Evolutionary conservation across 2,888 invertebrate genomes (phyloP).

Genomic region (Oegoconia quadripuncta): DNA sequence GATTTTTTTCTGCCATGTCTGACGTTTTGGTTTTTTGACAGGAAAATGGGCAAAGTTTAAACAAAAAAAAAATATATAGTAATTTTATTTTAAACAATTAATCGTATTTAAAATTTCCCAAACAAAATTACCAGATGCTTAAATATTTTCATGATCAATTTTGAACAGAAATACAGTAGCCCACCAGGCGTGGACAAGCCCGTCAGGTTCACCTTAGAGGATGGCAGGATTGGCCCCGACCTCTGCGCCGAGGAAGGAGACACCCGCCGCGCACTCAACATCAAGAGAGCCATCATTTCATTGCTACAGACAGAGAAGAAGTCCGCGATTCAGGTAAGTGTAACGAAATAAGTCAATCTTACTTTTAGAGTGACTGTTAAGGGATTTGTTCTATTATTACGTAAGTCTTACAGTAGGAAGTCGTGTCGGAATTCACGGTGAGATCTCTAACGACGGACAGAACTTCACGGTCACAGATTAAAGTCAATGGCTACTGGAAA

Average conservation of each 20-base stretch:
- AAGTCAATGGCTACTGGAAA: too few relatives aligned
- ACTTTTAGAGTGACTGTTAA: too few relatives aligned
- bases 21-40: background rate
- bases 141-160: background rate
- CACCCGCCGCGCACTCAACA: slow-evolving; percentile 88
- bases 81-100: background rate
- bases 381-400: too few relatives aligned
- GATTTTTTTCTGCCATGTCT: background rate
- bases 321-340: slow-evolving; percentile 59
- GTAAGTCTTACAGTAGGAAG: too few relatives aligned
- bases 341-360: too few relatives aligned
- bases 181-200: slow-evolving; percentile 84
- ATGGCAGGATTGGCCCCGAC: slow-evolving; percentile 86
- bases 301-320: slow-evolving; percentile 84
- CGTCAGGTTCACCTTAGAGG: slow-evolving; percentile 87
- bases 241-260: slow-evolving; percentile 88
- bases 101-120: too few relatives aligned
- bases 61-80: background rate
- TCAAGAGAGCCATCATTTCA: slow-evolving; percentile 94
- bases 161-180: slow-evolving; percentile 58
- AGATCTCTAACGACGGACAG: too few relatives aligned
- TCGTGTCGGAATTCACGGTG: too few relatives aligned
- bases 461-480: too few relatives aligned
- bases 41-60: too few relatives aligned
- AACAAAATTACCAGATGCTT: background rate